Conservation (phyloP, 2,113 vertebrate species). For the Symphodus melops region DNA sequence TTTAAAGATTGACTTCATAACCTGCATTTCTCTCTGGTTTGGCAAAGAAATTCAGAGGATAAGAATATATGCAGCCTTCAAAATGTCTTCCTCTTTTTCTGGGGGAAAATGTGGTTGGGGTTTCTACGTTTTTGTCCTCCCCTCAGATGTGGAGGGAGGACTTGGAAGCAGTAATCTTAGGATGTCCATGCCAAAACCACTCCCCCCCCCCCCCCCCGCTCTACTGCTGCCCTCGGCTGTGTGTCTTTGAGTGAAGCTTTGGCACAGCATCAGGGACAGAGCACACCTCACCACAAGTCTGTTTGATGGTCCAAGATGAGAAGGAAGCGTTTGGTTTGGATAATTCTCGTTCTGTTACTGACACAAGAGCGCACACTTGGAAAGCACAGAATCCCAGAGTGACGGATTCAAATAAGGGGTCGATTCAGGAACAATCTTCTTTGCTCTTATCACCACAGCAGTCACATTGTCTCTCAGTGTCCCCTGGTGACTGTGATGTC, state of each 20-base stretch:
- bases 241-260: slow-evolving; percentile 55
- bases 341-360: slow-evolving; percentile 46
- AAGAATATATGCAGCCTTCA: slow-evolving; percentile 15
- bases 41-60: slow-evolving; percentile 78
- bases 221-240: slow-evolving; percentile 41
- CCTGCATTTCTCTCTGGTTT: slow-evolving; percentile 67
- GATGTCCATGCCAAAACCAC: slow-evolving; percentile 56
- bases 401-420: slow-evolving; percentile 39
- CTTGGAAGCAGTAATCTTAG: slow-evolving; percentile 47
- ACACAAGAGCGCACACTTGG: slow-evolving; percentile 14
- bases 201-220: slow-evolving; percentile 37
- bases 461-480: slow-evolving; percentile 13
- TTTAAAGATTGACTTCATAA: slow-evolving; percentile 71
- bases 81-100: slow-evolving; percentile 8
- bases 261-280: slow-evolving; percentile 58
- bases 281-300: slow-evolving; percentile 55
- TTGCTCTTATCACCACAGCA: slow-evolving; percentile 28
- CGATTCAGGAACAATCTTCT: slow-evolving; percentile 26
- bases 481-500: slow-evolving; percentile 3
- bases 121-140: slow-evolving; percentile 26
- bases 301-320: slow-evolving; percentile 57
- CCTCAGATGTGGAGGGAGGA: slow-evolving; percentile 52
- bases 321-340: slow-evolving; percentile 57
- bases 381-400: neutral
- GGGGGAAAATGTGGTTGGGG: slow-evolving; percentile 22